Evolutionary conservation across 1,140 invertebrate species (phyloP), one percentile per base, ranked within the genome.

Genomic region (Drosophila obscura): DNA sequence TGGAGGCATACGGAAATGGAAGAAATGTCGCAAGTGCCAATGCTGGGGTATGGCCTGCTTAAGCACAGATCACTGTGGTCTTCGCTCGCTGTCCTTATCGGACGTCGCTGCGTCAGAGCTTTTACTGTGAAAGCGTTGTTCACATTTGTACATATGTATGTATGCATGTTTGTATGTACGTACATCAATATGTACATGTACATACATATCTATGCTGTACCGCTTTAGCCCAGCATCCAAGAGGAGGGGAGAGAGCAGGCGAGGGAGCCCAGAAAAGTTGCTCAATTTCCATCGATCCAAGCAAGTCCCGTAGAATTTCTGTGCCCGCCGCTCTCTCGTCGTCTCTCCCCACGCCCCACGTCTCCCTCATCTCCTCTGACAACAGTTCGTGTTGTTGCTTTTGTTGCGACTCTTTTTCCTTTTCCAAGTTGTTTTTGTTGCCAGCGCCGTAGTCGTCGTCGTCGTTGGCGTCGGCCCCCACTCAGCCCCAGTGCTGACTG

Each of bases 351-450:
- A 5, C 45, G 1, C 24, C 19, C 4, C n/a, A 28, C 24, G 46
- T 39, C 48, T 45, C 35, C 51, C 48, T 56, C 61, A 58, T 48
- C 50, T 60, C 44, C 35, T 39, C 35, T 39, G 35, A 13, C 35
- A 13, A 13, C 35, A 39, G 35, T 39, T 39, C 35, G 35, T 39
- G 35, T 39, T 39, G 35, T 53, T 48, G 43, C 53, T 63, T 48
- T 80, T 64, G 65, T 57, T 81, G 80, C 60, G 80, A 73, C 79
- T 81, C 74, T 81, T 73, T 73, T 77, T 59, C 63, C 65, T 73
- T 68, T 73, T 67, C 57, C 77, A 80, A 80, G 77, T 74, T 84
- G 69, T 80, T 82, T 82, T 82, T 64, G 74, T 83, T 77, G 79
- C 68, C 62, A 62, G 53, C 44, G 59, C 44, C 49, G 52, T 57